Evolutionary conservation across 2,888 invertebrate species (phyloP), one percentile per base, ranked within the genome.

Genomic region (Troides oblongomaculatus): DNA sequence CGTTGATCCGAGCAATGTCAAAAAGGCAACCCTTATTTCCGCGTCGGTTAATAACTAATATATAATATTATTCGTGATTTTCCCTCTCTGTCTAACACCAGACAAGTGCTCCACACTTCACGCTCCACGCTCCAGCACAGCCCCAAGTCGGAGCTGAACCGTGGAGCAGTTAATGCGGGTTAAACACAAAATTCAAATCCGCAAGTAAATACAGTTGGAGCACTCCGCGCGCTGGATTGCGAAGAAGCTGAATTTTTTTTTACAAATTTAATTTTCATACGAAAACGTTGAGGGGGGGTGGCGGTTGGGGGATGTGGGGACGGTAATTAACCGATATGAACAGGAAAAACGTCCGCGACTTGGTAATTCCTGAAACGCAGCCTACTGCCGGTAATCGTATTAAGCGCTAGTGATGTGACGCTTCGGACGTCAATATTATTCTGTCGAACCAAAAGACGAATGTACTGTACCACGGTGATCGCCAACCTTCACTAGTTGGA

Each of bases 321-420:
- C 18, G n/a, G 56, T 56, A 56, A 64, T 63, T 69, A 53, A 57
- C 72, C 71, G 72, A 74, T 74, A 71, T 72, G 72, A 71, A 73
- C 68, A 68, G 67, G 64, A 69, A 69, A 74, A 76, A 77, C 72
- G 71, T 73, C 73, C 69, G 74, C 63, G 72, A 71, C 73, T 75
- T 73, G 72, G 60, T 74, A 76, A 73, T 73, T 76, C 76, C 76
- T 77, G 76, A 78, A 78, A 76, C 76, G 73, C 77, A 77, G 77
- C 78, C 79, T 78, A 77, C 74, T 43, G 30, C 4, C 30, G 7
- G 21, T 56, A 56, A 56, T 56, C 56, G n/a, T 21, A 56, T 56
- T 56, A 56, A 56, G 56, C 56, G n/a, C 56, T 56, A 30, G 46
- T 63, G 25, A 25, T 17, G 53, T 30, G 30, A 30, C 0, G 18